Conservation (phyloP, 35 echinoderm and acorn worm species). For the Anneissia japonica region DNA sequence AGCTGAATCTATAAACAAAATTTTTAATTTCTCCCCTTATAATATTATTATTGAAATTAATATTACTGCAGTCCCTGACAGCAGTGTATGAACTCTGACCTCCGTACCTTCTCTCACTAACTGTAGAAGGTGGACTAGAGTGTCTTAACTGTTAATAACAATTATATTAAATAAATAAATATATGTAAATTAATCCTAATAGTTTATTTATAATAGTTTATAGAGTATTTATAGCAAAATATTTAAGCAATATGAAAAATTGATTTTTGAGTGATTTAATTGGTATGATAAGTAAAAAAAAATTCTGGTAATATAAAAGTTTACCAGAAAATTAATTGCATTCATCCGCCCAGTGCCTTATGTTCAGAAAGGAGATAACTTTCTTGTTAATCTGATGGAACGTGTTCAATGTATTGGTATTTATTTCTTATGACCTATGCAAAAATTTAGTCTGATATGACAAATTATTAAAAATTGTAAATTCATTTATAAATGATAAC, state of each 20-base stretch:
- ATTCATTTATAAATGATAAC: not conserved
- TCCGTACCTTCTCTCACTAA: not conserved
- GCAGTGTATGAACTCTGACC: not conserved
- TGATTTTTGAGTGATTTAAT: not conserved
- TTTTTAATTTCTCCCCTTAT: not conserved
- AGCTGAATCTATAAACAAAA: not conserved
- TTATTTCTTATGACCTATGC: not conserved
- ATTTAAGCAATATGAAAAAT: not conserved
- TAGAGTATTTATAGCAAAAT: not conserved
- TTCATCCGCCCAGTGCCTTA: not conserved
- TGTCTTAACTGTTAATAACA: not conserved
- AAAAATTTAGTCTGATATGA: not conserved
- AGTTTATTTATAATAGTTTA: not conserved
- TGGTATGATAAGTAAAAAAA: not conserved
- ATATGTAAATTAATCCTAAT: not conserved
- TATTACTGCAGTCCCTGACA: not conserved
- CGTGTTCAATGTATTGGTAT: not conserved
- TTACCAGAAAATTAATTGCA: not conserved
- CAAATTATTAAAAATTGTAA: not conserved
- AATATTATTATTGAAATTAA: too few species aligned
- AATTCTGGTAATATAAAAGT: not conserved
- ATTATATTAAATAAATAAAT: not conserved
- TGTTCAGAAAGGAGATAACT: not conserved
- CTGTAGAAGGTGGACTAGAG: not conserved
- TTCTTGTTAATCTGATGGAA: not conserved